Evolutionary conservation across 1,140 invertebrate species (phyloP), one percentile per base, ranked within the genome.

Genomic region (Aporrectodea caliginosa): DNA sequence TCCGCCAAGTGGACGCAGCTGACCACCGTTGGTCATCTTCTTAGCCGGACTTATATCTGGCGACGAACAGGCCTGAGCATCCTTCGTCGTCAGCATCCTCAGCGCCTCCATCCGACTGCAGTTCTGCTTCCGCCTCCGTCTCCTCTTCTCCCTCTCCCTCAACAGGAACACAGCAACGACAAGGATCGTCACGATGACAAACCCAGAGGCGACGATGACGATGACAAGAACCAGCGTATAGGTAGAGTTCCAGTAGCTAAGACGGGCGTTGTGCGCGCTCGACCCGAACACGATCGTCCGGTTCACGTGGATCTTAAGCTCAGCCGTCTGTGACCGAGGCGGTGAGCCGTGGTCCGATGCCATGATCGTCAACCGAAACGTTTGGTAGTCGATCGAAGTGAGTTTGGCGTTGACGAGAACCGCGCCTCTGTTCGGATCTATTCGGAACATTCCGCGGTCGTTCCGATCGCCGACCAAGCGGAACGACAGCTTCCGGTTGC

Each of bases 261-360:
- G 75, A 35, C 29, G 29, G 33, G 29, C 75, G 75, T 27, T 58
- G 27, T 76, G 29, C 16, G 33, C 29, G 32, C 29, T 6, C 14
- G 27, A 35, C n/a, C 43, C 22, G 43, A 22, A 76, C 27, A n/a
- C 16, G 32, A 76, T 30, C 27, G 75, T 35, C 27, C 75, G 33
- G 43, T 76, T 76, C 16, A 81, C 68, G 29, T 35, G 68, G 70
- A 81, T 69, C 16, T 33, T 30, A 16, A 81, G 78, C 27, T 58
- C 34, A 22, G 76, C 80, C n/a, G 70, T 68, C 16, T 69, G 30
- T 6, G 72, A 43, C 14, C 43, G 29, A 14, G 76, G 69, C 12
- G 76, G 76, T 14, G 33, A 43, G 2, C 76, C 80, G 71, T 75
- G 71, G 34, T 81, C 80, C 31, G 31, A 32, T 31, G 73, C 80